These are phyloP conservation scores for Eulemur rufifrons DNA, from an alignment of 2,113 vertebrate genomes.

Conservation along the genomic window DNA sequence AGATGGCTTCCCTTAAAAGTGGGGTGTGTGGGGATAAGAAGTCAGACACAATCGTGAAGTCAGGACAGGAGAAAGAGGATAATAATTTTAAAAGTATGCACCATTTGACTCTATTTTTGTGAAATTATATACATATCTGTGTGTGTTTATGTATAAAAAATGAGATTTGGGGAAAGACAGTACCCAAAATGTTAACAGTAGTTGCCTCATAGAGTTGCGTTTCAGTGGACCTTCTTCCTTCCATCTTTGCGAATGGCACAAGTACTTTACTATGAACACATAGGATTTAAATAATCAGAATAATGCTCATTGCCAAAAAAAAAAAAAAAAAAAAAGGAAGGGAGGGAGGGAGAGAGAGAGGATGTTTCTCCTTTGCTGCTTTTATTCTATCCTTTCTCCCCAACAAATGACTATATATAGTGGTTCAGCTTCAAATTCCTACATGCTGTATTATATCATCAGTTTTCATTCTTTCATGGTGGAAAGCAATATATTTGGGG, in stretches of 20 bases:
- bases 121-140: no score
- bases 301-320: background rate
- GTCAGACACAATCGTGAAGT: background rate
- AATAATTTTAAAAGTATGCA: background rate
- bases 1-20: background rate
- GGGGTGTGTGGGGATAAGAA: background rate
- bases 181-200: background rate
- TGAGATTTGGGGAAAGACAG: background rate
- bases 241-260: background rate
- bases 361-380: background rate
- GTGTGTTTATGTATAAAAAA: background rate
- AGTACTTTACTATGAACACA: background rate
- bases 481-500: background rate
- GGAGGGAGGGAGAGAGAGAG: fast-evolving
- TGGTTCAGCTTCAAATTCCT: background rate
- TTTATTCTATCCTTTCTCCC: background rate
- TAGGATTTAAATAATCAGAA: background rate
- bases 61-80: background rate
- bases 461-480: background rate
- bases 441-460: background rate
- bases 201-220: background rate
- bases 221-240: fast-evolving
- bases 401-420: fast-evolving
- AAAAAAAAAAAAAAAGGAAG: background rate
- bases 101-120: background rate